Base-by-base conservation (phyloP, 2,888 invertebrate species). In the Sphinx pinastri region DNA sequence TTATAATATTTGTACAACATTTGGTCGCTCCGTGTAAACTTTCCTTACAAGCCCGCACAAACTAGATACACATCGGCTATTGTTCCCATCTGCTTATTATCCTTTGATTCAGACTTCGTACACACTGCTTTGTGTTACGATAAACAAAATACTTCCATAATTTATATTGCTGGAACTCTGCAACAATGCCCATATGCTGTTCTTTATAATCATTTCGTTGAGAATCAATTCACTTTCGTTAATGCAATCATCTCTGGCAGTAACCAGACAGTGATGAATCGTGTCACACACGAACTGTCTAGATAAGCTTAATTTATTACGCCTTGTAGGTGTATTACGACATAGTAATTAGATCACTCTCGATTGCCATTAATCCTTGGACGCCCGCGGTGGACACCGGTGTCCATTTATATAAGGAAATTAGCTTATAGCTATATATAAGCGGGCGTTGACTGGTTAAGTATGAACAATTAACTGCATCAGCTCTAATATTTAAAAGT, bases 241-340 rank as follows among this genome's bases (percentile, higher is more conserved):
- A 88, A 88, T 86, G 81, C 79, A 79, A 78, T 76, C 80, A 78
- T 79, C 79, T 74, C 77, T 70, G 45, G 57, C 68, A 68, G 67
- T 16, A 52, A 31, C 14, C 77, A 81, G 92, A 91, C 92, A 90
- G 87, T 92, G 93, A 93, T 90, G 86, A 86, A 93, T 91, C 83
- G 87, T 79, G 76, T 78, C 79, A 86, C 87, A 89, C 87, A 88
- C 89, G 83, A 79, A 85, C 80, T 87, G 92, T 91, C 91, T 83
- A 90, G 93, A 93, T 93, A 93, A 92, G 84, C 85, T 76, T 91
- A 91, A 93, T 91, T 88, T 92, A 93, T 93, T 84, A 86, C 84
- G 76, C 77, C 63, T 63, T 76, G 77, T 84, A 83, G 84, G 76
- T 83, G 83, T 81, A 81, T 81, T 82, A 81, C 83, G 82, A 77